Base-by-base conservation (phyloP, 2,797 vertebrate genomes). In the Channallabes apus region DNA sequence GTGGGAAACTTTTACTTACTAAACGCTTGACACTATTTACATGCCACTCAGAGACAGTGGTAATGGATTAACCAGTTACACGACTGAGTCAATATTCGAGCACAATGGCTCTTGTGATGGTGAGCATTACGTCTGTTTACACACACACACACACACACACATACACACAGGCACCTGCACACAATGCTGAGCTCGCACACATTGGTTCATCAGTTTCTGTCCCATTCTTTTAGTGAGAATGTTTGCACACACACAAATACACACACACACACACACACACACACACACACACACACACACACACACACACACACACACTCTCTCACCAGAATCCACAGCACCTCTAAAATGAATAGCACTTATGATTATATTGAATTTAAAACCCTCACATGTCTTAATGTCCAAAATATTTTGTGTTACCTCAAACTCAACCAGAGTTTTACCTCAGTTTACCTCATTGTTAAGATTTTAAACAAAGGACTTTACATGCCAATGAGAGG, bases 61-160 rank as follows among this genome's bases (percentile, higher is more conserved):
- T 95, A 94, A 95, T 94, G 91, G 92, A 94, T 95, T 93, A 95
- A 95, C 94, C 92, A 93, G 91, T 88, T 59, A 78, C 91, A 90
- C 91, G 93, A 93, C 93, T 93, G 93, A 92, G 87, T 90, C 93
- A 93, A 89, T 91, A 91, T 90, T 88, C 65, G 90, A 94, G 89
- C 88, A 94, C 94, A 95, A 94, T 94, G 92, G 91, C 90, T 88
- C 82, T 85, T 87, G 89, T 94, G 93, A 94, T 93, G 93, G 89
- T 64, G 85, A 89, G 90, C 91, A 91, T 90, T 88, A 88, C 72
- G 86, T 91, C 85, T 94, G 89, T 94, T 95, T 93, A 89, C 91
- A 88, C 86, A 91, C 87, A 87, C 85, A 88, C 89, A 90, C 89
- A 91, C 89, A 91, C 90, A 92, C 90, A 93, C 90, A 88, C 86